phyloP scores from a whole-genome alignment of 2,797 vertebrate genomes.

The Chaetophractus vellerosus region DNA sequence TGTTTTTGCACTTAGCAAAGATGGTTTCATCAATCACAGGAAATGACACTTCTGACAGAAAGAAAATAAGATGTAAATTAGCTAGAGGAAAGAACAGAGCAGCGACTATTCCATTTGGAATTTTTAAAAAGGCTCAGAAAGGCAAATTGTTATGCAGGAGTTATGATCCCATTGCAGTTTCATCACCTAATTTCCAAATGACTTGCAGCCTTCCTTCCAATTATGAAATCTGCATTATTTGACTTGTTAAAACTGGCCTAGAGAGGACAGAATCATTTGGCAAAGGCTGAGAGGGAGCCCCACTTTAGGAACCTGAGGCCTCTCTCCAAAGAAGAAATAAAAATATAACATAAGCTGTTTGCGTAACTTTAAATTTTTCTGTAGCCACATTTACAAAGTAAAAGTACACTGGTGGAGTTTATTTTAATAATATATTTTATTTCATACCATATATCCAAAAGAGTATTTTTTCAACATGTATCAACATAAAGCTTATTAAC shows the following conservation, averaged over 20 bases:
- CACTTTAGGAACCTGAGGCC: not conserved
- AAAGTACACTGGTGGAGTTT: slow-evolving; percentile 12
- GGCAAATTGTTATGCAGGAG: slow-evolving; percentile 73
- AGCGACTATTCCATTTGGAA: slow-evolving; percentile 77
- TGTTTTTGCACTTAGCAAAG: slow-evolving; percentile 86
- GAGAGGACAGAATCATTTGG: slow-evolving; percentile 66
- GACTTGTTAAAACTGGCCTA: slow-evolving; percentile 76
- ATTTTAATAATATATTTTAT: slow-evolving; percentile 53
- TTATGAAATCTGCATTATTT: slow-evolving; percentile 79
- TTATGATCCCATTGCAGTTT: slow-evolving; percentile 72
- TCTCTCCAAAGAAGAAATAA: slow-evolving; percentile 36
- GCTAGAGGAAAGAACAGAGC: slow-evolving; percentile 77
- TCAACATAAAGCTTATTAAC: slow-evolving; percentile 52
- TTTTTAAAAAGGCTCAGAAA: slow-evolving; percentile 67
- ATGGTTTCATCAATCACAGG: slow-evolving; percentile 82
- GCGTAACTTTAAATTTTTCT: slow-evolving; percentile 45
- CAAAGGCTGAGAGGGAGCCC: slow-evolving; percentile 62
- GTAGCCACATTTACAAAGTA: not conserved
- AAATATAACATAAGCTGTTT: slow-evolving; percentile 12
- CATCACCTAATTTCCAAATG: slow-evolving; percentile 83
- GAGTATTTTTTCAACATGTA: slow-evolving; percentile 42
- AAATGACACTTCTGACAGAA: slow-evolving; percentile 87
- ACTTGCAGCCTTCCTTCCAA: slow-evolving; percentile 78
- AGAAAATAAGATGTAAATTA: slow-evolving; percentile 87
- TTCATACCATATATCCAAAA: slow-evolving; percentile 52